Evolutionary conservation across 2,888 invertebrate genomes (phyloP).

Genomic region (Drosophila eohydei): DNA sequence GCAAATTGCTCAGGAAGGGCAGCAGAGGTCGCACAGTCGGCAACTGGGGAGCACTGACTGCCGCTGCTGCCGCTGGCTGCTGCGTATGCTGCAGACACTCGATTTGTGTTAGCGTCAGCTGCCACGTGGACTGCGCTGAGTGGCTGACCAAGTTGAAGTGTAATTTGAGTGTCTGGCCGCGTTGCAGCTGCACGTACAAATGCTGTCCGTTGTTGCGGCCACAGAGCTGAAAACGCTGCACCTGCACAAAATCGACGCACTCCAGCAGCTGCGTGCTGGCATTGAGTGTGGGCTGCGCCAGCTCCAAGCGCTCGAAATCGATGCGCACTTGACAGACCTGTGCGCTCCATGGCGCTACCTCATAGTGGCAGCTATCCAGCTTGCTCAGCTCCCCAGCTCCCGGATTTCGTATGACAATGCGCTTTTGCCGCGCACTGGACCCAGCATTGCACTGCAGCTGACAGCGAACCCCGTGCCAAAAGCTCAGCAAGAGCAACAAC

Average conservation of each 20-base stretch:
- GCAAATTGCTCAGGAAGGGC: slow-evolving; percentile 54
- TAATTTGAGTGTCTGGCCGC: slow-evolving; percentile 82
- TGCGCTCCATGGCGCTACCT: slow-evolving; percentile 70
- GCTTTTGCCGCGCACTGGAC: slow-evolving; percentile 70
- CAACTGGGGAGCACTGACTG: slow-evolving; percentile 7
- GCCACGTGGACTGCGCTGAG: slow-evolving; percentile 85
- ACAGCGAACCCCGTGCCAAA: slow-evolving; percentile 17
- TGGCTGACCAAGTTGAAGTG: slow-evolving; percentile 85
- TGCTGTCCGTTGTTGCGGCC: slow-evolving; percentile 89
- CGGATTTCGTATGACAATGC: slow-evolving; percentile 80
- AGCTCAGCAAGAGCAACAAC: slow-evolving; percentile 17
- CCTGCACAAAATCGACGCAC: slow-evolving; percentile 76
- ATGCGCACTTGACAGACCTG: slow-evolving; percentile 81
- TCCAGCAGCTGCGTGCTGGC: slow-evolving; percentile 52
- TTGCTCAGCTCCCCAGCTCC: slow-evolving; percentile 35
- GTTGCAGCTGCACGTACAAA: slow-evolving; percentile 81
- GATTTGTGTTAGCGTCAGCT: slow-evolving; percentile 88
- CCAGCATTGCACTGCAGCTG: slow-evolving; percentile 75
- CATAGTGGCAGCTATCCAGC: slow-evolving; percentile 70
- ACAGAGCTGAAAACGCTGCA: slow-evolving; percentile 85
- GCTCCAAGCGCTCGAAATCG: slow-evolving; percentile 78
- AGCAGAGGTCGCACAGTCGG: slow-evolving; percentile 56
- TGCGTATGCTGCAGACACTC: slow-evolving; percentile 85
- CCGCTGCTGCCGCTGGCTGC: slow-evolving; percentile 8
- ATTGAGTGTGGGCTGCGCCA: slow-evolving; percentile 72